A percentile compares a stretch with the other conserved stretches of the same genome.
These are phyloP conservation scores for Axinella damicornis DNA, from an alignment of 37 sponge, comb jelly and placozoan genomes.

Conservation along the genomic window DNA sequence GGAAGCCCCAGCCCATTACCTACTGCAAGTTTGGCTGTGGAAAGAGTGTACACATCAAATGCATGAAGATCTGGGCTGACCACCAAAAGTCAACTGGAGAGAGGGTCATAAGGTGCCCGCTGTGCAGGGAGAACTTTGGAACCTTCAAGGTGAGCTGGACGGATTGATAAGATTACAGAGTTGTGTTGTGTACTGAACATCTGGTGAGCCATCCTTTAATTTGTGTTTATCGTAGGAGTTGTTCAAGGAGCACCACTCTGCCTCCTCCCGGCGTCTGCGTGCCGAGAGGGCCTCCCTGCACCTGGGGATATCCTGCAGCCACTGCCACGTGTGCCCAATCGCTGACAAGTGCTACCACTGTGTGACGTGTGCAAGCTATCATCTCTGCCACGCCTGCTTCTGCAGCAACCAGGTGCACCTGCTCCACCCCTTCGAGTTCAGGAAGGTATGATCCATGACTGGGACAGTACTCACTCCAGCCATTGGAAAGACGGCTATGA, in stretches of 20 bases:
- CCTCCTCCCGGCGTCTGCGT: not conserved
- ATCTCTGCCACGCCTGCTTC: constrained; percentile 82
- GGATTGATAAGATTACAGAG: not conserved
- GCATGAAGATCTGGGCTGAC: constrained; percentile 97
- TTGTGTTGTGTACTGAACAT: no score
- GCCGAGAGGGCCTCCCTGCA: constrained; percentile 39
- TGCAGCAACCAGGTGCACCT: constrained; percentile 39
- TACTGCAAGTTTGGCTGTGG: constrained; percentile 91
- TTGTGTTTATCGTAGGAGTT: constrained; percentile 9
- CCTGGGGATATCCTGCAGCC: constrained; percentile 59
- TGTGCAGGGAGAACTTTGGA: constrained; percentile 93
- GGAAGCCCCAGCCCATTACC: constrained; percentile 23
- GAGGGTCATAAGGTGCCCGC: constrained; percentile 78
- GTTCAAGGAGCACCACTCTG: not conserved
- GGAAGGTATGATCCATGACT: constrained; percentile 28
- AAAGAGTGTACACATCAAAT: constrained; percentile 89
- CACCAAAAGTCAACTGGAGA: constrained; percentile 85
- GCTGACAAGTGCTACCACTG: constrained; percentile 82
- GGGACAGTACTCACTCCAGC: no score
- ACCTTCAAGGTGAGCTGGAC: constrained; percentile 54
- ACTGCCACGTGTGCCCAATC: constrained; percentile 74
- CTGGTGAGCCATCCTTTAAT: no score
- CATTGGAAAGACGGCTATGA: no score
- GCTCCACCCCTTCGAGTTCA: constrained; percentile 64
- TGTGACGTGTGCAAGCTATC: constrained; percentile 52